These are phyloP conservation scores for Ridgeia piscesae DNA, from an alignment of 1,140 invertebrate genomes.

Conservation along the genomic window DNA sequence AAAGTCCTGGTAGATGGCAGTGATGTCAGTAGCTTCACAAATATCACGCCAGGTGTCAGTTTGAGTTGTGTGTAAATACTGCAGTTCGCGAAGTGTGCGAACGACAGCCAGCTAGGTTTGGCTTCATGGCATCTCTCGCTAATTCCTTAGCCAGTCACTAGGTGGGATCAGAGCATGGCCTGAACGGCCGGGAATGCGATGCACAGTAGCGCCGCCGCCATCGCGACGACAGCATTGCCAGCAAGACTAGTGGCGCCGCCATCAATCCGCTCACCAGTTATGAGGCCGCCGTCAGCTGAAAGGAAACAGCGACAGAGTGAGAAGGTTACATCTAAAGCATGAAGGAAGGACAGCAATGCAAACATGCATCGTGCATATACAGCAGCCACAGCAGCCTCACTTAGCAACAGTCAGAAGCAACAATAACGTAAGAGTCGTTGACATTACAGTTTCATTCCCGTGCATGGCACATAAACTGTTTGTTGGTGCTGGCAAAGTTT, in stretches of 20 bases:
- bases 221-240: background rate
- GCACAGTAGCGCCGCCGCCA: background rate
- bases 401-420: background rate
- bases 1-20: background rate
- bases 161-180: background rate
- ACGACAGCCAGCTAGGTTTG: background rate
- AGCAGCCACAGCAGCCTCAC: background rate
- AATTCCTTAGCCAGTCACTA: background rate
- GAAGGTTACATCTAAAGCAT: slow-evolving; percentile 5
- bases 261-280: background rate
- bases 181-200: background rate
- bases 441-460: background rate
- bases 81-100: background rate
- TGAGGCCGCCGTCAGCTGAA: background rate
- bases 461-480: background rate
- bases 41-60: background rate
- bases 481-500: background rate
- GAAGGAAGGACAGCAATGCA: background rate
- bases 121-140: background rate
- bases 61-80: background rate
- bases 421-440: background rate
- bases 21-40: background rate
- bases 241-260: background rate
- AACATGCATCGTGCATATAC: background rate
- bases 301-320: background rate